phyloP scores from a whole-genome alignment of 2,797 vertebrate species.

The Craterocephalus amniculus region DNA sequence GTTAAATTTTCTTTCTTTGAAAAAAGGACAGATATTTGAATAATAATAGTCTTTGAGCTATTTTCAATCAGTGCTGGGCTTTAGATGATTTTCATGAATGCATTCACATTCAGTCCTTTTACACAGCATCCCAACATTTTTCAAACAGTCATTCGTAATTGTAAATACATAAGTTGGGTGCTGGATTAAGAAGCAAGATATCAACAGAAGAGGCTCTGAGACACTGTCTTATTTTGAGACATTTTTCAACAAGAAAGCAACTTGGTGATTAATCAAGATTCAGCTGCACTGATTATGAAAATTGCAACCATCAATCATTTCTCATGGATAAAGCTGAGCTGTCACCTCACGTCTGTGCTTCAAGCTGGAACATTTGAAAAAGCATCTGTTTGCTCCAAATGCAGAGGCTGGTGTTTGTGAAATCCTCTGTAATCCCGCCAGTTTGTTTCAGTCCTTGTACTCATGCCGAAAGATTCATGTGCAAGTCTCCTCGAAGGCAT shows the following conservation, averaged over 20 bases:
- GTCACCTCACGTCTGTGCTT: not conserved
- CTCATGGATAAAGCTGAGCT: slow-evolving; percentile 12
- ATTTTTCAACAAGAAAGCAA: slow-evolving; percentile 1
- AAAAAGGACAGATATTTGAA: not conserved
- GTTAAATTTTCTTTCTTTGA: not conserved
- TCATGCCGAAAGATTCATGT: slow-evolving; percentile 62
- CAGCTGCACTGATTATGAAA: slow-evolving; percentile 1
- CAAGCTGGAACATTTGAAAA: not conserved
- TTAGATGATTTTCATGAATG: not conserved
- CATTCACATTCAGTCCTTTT: no score
- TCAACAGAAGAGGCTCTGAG: slow-evolving; percentile 1
- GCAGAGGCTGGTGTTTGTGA: slow-evolving; percentile 15
- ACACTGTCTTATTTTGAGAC: slow-evolving; percentile 12
- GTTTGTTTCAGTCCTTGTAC: slow-evolving; percentile 11
- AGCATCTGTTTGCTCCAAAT: not conserved
- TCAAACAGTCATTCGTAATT: not conserved
- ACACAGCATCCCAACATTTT: no score
- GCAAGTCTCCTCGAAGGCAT: slow-evolving; percentile 84
- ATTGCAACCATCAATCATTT: slow-evolving; percentile 1
- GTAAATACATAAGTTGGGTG: not conserved
- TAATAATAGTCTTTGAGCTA: no score
- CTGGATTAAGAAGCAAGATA: not conserved
- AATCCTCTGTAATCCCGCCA: slow-evolving; percentile 18
- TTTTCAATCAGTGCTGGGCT: no score
- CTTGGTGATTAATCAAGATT: not conserved